Percentiles rank a stretch among this genome's conserved stretches.
Conservation (phyloP, 2,113 vertebrate genomes). For the Podarcis muralis region DNA sequence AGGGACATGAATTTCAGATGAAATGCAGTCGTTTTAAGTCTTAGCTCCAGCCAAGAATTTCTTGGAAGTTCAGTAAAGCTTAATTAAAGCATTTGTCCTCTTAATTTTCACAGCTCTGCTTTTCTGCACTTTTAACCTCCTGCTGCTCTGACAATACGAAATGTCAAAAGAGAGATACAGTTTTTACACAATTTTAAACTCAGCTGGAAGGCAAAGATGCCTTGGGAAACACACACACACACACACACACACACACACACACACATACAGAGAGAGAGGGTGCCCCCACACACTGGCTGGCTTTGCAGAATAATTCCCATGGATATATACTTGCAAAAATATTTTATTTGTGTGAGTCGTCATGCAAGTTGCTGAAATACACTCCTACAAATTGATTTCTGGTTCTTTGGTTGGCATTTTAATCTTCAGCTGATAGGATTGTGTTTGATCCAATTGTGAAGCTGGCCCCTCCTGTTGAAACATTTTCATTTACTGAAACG, state of each 20-base stretch:
- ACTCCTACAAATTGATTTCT: background rate
- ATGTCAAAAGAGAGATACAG: slow-evolving; percentile 58
- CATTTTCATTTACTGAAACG: background rate
- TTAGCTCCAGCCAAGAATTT: background rate
- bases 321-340: background rate
- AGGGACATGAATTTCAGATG: background rate
- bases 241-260: background rate
- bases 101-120: slow-evolving; percentile 44
- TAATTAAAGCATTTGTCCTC: slow-evolving; percentile 50
- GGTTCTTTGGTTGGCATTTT: background rate
- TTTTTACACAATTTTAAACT: slow-evolving; percentile 52
- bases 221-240: background rate
- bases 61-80: background rate
- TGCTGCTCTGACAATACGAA: slow-evolving; percentile 14
- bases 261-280: background rate
- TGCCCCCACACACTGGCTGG: background rate
- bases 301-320: background rate
- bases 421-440: background rate
- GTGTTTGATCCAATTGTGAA: background rate
- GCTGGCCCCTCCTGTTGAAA: background rate
- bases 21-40: background rate
- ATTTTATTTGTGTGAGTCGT: background rate
- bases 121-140: slow-evolving; percentile 48
- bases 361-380: background rate
- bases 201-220: slow-evolving; percentile 46